phyloP scores from a whole-genome alignment of 2,113 vertebrate species.

The Apteryx mantelli region DNA sequence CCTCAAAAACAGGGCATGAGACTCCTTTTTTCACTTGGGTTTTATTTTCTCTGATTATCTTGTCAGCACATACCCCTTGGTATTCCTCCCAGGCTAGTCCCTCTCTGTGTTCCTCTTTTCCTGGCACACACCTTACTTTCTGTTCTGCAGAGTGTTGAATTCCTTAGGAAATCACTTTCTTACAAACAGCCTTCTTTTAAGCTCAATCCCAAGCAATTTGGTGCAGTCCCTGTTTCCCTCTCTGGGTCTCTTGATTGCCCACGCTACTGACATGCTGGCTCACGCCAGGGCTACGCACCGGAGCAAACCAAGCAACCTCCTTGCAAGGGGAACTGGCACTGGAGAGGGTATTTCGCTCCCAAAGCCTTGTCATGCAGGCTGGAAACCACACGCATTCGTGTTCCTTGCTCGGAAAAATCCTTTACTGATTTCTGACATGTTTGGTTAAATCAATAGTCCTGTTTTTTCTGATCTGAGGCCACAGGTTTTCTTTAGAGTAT shows the following conservation, averaged over 20 bases:
- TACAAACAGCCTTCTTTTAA: not conserved
- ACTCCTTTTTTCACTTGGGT: not conserved
- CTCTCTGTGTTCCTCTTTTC: not conserved
- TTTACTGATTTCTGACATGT: not conserved
- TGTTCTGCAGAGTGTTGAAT: not conserved
- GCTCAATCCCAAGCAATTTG: not conserved
- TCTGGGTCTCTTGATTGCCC: not conserved
- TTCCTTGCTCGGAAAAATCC: not conserved
- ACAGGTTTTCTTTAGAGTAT: not conserved
- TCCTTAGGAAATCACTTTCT: not conserved
- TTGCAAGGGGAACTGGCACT: fast-evolving
- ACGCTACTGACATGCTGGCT: fast-evolving
- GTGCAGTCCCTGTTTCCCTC: not conserved
- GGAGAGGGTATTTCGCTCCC: not conserved
- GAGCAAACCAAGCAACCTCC: not conserved
- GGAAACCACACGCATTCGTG: not conserved
- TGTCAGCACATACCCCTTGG: too few species aligned
- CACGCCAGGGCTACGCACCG: too few species aligned
- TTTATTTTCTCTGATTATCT: not conserved
- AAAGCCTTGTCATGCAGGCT: not conserved
- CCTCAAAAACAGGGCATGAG: not conserved
- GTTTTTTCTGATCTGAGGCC: not conserved
- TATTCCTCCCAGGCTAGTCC: not conserved
- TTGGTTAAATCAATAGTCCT: not conserved
- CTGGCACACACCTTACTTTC: not conserved